These are phyloP conservation scores for Amphibalanus amphitrite DNA, from an alignment of 1,140 invertebrate species.

Conservation along the genomic window DNA sequence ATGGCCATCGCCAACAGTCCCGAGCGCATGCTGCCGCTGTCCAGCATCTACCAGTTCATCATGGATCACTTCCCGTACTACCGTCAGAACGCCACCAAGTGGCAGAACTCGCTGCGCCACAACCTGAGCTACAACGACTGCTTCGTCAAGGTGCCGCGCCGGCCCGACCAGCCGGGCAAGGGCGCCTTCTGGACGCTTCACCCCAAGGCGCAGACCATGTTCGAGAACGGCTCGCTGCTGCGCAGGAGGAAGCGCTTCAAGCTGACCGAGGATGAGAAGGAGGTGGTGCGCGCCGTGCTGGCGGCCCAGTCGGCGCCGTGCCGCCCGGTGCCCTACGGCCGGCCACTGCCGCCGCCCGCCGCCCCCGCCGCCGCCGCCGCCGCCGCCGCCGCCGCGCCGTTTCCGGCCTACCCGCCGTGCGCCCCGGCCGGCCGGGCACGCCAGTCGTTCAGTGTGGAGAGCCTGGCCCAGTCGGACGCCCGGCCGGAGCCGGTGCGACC, in stretches of 20 bases:
- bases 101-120: slow-evolving; percentile 69
- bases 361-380: slow-evolving; percentile 12
- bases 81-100: slow-evolving; percentile 65
- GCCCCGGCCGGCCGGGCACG: slow-evolving; percentile 2
- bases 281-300: slow-evolving; percentile 42
- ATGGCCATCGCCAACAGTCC: slow-evolving; percentile 91
- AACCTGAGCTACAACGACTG: slow-evolving; percentile 88
- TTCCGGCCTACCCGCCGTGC: background rate
- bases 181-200: slow-evolving; percentile 81
- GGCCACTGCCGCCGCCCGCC: slow-evolving; percentile 8
- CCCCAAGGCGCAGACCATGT: slow-evolving; percentile 80
- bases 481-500: slow-evolving; percentile 14
- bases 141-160: slow-evolving; percentile 80
- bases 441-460: slow-evolving; percentile 16
- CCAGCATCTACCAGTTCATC: slow-evolving; percentile 82
- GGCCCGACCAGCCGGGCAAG: slow-evolving; percentile 73
- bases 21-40: slow-evolving; percentile 87
- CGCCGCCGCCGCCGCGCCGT: too few species aligned
- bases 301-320: slow-evolving; percentile 23
- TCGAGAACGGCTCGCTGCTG: slow-evolving; percentile 79
- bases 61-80: slow-evolving; percentile 83
- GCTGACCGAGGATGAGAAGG: slow-evolving; percentile 53
- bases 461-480: slow-evolving; percentile 16
- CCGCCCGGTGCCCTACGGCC: slow-evolving; percentile 12
- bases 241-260: slow-evolving; percentile 80